Evolutionary conservation across 2,888 invertebrate genomes (phyloP).

Genomic region (Lasioglossum calceatum): DNA sequence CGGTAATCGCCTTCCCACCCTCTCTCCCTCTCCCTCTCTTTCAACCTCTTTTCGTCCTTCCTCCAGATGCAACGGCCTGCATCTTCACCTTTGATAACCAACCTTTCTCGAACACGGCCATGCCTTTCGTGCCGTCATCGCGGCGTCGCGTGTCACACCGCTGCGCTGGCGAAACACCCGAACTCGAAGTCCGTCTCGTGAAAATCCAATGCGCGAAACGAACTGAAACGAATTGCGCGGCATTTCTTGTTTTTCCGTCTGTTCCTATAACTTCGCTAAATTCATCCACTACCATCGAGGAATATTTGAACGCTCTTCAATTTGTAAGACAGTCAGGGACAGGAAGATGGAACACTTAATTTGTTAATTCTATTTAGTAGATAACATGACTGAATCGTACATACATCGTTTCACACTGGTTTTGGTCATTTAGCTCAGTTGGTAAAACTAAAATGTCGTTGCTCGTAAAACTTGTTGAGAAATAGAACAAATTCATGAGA

Average conservation of each 20-base stretch:
- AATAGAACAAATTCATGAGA: neutral
- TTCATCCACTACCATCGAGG: neutral
- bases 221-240: slow-evolving; percentile 33
- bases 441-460: neutral
- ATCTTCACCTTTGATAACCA: slow-evolving; percentile 5
- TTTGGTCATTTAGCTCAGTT: neutral
- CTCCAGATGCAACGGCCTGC: neutral
- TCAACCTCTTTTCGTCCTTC: neutral
- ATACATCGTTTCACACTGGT: neutral
- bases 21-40: neutral
- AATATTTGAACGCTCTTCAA: neutral
- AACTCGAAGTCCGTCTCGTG: slow-evolving; percentile 37
- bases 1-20: neutral
- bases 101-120: slow-evolving; percentile 53
- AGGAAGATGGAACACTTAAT: neutral
- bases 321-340: neutral
- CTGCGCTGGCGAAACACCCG: neutral
- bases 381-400: neutral
- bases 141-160: neutral
- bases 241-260: slow-evolving; percentile 21
- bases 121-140: slow-evolving; percentile 40
- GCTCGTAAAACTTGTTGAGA: neutral
- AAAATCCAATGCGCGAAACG: slow-evolving; percentile 42
- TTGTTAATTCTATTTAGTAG: neutral
- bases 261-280: neutral